Base-by-base conservation (phyloP, 1,140 invertebrate genomes). In the Lepidurus couesii region DNA sequence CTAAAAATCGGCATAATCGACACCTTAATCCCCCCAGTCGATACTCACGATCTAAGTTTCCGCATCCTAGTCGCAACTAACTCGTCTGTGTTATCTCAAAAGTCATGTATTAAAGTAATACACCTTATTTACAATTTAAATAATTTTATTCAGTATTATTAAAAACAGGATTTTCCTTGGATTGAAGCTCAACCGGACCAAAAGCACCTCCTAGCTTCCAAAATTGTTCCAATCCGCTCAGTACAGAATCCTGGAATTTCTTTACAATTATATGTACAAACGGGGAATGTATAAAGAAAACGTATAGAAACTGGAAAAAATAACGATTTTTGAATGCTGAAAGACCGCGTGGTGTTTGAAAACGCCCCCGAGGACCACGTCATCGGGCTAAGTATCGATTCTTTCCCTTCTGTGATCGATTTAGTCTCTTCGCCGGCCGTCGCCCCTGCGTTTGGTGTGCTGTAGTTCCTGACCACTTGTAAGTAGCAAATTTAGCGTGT, bases 401-500 rank as follows among this genome's bases (percentile, higher is more conserved):
- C 53, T 65, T 65, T 65, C 8, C 53, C 16, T 65, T 21, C 6
- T 65, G 53, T n/a, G 21, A 65, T 65, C 53, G 53, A 65, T 65
- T 21, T 65, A 65, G 53, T 65, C 53, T 65, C 53, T 65, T 65
- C 21, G 53, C 53, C 53, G 53, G 53, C 53, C 53, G 53, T 65
- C 53, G 53, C 53, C 53, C 53, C 53, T 11, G 53, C 53, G 53
- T 65, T 65, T 65, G 53, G 53, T 65, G 53, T 65, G 53, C 53
- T 11, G 53, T 21, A 21, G 53, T 65, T 4, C 53, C 53, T 65
- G 53, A 65, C 53, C 53, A 65, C 53, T 65, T 65, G 53, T 65
- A 65, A 65, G 53, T 65, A n/a, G n/a, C 53, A 21, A 65, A 65
- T 65, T 65, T 65, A n/a, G 21, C 53, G n/a, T 65, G 53, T 65